Conservation (phyloP, 2,797 vertebrate species). For the Heteromormyrus szaboi region DNA sequence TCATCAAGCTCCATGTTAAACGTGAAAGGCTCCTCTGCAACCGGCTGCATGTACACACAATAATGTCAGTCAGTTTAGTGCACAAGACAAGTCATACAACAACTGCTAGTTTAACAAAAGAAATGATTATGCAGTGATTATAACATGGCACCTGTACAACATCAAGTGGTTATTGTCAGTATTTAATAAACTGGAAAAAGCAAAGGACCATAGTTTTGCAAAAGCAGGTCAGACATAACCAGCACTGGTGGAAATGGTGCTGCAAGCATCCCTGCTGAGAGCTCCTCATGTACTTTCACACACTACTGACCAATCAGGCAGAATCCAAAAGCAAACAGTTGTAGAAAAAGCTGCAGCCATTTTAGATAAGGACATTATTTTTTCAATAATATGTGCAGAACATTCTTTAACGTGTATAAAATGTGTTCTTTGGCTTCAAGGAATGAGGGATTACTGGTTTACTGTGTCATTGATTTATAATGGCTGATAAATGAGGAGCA, state of each 20-base stretch:
- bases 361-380: background rate
- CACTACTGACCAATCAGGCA: background rate
- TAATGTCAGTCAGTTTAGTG: background rate
- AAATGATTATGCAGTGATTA: background rate
- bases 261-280: background rate
- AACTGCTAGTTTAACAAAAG: background rate
- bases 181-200: background rate
- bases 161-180: background rate
- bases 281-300: background rate
- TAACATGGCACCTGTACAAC: background rate
- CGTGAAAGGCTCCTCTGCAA: conserved; percentile 82
- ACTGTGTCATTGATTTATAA: background rate
- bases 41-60: conserved; percentile 56
- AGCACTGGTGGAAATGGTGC: background rate
- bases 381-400: background rate
- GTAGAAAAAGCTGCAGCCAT: background rate
- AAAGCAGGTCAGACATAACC: background rate
- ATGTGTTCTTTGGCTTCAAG: background rate
- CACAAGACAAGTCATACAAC: background rate
- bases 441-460: background rate
- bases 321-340: background rate
- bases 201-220: background rate
- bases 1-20: conserved; percentile 85
- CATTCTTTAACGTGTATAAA: background rate
- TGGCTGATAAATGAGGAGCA: background rate